Conservation (phyloP, 2,113 vertebrate genomes). For the Glaucidium brasilianum region DNA sequence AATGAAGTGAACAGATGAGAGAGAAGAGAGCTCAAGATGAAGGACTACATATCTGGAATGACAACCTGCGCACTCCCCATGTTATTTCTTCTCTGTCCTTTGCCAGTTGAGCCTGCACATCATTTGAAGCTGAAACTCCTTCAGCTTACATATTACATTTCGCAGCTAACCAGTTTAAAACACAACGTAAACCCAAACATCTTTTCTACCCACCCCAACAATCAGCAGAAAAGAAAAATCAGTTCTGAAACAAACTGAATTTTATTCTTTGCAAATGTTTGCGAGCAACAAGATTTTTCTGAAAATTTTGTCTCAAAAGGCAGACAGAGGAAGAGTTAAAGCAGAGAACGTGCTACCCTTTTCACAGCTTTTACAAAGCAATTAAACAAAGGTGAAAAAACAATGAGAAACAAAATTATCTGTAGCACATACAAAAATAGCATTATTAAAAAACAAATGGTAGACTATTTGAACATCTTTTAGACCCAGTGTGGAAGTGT, state of each 20-base stretch:
- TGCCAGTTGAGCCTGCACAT: accelerated
- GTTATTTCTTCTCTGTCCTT: background rate
- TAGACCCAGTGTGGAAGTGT: background rate
- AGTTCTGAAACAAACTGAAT: background rate
- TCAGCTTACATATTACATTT: accelerated
- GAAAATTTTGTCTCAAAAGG: conserved; percentile 20
- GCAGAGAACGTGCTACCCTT: background rate
- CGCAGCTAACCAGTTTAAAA: background rate
- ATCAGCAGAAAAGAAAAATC: background rate
- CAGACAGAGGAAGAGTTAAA: background rate
- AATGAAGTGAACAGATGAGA: no score
- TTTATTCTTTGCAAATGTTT: conserved; percentile 57
- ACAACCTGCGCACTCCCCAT: background rate
- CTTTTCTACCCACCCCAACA: background rate
- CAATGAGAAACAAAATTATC: background rate
- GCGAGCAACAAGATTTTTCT: conserved; percentile 22
- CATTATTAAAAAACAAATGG: background rate
- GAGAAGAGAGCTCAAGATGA: background rate
- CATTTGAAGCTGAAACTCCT: background rate
- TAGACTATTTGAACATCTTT: background rate
- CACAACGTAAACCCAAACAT: background rate
- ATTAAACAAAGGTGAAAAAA: background rate
- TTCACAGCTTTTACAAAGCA: background rate
- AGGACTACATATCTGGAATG: background rate
- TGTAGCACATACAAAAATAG: background rate